A percentile compares a stretch with the other conserved stretches of the same genome.
phyloP scores from a whole-genome alignment of 2,113 vertebrate species.

The Takifugu bimaculatus region DNA sequence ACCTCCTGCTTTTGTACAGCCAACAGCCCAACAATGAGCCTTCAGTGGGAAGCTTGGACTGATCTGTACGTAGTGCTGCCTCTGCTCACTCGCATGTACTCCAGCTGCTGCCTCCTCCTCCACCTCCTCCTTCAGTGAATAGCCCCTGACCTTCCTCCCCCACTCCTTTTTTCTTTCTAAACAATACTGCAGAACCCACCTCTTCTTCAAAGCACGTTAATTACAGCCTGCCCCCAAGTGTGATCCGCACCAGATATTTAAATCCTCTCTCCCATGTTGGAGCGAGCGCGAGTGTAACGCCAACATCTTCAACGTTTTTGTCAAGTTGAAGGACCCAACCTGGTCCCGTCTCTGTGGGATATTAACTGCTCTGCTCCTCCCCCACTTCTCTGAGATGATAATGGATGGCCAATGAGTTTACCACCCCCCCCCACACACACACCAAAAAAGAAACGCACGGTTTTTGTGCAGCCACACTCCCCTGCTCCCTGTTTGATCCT shows the following conservation, averaged over 20 bases:
- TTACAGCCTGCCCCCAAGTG: conserved; percentile 43
- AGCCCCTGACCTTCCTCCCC: conserved; percentile 57
- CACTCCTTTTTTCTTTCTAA: conserved; percentile 41
- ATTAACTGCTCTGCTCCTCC: conserved; percentile 15
- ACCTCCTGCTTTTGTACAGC: conserved; percentile 40
- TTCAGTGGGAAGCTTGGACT: conserved; percentile 16
- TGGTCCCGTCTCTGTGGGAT: conserved; percentile 6
- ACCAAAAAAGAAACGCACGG: conserved; percentile 21
- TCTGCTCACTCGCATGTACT: conserved; percentile 35
- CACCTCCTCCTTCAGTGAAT: conserved; percentile 26
- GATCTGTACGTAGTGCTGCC: conserved; percentile 47
- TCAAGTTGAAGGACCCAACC: neutral
- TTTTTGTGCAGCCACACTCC: conserved; percentile 27
- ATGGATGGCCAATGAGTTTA: conserved; percentile 37
- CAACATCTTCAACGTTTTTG: neutral
- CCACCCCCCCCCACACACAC: conserved; percentile 34
- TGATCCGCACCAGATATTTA: conserved; percentile 40
- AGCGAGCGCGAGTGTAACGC: conserved; percentile 13
- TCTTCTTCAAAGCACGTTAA: conserved; percentile 58
- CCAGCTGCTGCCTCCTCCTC: conserved; percentile 41
- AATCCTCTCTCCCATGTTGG: conserved; percentile 11
- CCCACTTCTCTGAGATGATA: conserved; percentile 19
- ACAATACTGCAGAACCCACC: conserved; percentile 43
- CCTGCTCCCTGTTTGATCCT: conserved; percentile 38
- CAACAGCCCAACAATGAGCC: conserved; percentile 17